Evolutionary conservation across 2,113 vertebrate genomes (phyloP), one percentile per base, ranked within the genome.

Genomic region (Otis tarda): DNA sequence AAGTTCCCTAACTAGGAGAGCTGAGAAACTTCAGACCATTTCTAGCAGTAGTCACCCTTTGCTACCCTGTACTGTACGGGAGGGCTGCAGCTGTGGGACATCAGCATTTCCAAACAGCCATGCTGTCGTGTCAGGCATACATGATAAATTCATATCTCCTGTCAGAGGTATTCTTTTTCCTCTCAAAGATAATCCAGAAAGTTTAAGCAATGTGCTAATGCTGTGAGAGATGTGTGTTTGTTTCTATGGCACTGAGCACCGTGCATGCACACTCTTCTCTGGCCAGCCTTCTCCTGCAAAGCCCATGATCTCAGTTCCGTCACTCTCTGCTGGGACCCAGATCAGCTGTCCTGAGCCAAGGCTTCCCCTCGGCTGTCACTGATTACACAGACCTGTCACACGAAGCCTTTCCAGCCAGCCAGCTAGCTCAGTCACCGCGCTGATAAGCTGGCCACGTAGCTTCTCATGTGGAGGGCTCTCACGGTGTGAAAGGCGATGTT

Each of bases 231-330:
- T 5, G 7, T 9, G 4, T 12, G 60, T 64, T 45, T 79, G 45
- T 22, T 73, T 43, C 85, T 61, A 69, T n/a, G 67, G 53, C 83
- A 75, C 57, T 0, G 60, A 87, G 74, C 43, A 6, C 39, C 0
- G 0, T 43, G 75, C 0, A 0, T 0, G 2, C 4, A 52, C 6
- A 0, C 41, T 61, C 49, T 37, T 63, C 53, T 84, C 61, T 1
- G 1, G 87, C 67, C 74, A 90, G 27, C 22, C 22, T 73, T 17
- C 47, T 93, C 69, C 65, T 10, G 47, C 1, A 4, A 69, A 86
- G 73, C 45, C 60, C n/a, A 8, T 63, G 77, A 87, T 84, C 86
- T 92, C 69, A 73, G 86, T 69, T 93, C 69, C 3, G 0, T 30
- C 83, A 21, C n/a, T 81, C 79, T 87, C 89, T 89, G 43, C 76